These are phyloP conservation scores for Gibbula magus DNA, from an alignment of 2,888 invertebrate genomes.

Conservation along the genomic window DNA sequence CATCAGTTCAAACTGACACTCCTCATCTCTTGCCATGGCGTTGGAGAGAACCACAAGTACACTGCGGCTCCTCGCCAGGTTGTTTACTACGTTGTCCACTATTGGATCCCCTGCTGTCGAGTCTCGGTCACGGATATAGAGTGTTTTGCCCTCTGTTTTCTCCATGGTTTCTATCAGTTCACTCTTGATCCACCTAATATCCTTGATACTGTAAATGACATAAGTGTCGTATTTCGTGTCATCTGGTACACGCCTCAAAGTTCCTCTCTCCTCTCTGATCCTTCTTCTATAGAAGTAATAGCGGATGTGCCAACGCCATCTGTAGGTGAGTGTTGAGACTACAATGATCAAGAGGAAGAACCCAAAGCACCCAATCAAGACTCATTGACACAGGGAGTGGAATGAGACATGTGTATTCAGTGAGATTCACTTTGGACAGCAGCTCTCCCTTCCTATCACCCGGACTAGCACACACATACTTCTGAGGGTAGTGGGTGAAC, in stretches of 20 bases:
- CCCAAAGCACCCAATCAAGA: not conserved
- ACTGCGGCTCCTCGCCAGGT: not conserved
- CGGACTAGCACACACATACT: not conserved
- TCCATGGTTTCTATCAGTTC: not conserved
- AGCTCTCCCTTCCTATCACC: not conserved
- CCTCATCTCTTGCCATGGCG: not conserved
- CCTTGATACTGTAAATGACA: not conserved
- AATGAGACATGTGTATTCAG: not conserved
- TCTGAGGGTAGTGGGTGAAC: not conserved
- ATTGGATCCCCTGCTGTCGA: not conserved
- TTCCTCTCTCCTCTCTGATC: not conserved
- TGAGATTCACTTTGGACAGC: not conserved
- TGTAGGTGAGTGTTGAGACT: not conserved
- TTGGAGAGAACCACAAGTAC: not conserved
- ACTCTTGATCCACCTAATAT: not conserved
- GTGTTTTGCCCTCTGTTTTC: not conserved
- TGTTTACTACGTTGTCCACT: not conserved
- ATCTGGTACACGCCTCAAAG: not conserved
- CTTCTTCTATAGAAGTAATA: not conserved
- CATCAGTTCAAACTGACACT: conserved; percentile 8
- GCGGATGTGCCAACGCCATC: not conserved
- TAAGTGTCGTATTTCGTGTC: not conserved
- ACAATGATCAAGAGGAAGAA: not conserved
- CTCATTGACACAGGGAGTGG: not conserved
- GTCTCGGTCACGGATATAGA: not conserved